These are phyloP conservation scores for Chironomus striatipennis DNA, from an alignment of 1,140 invertebrate genomes.

Conservation along the genomic window DNA sequence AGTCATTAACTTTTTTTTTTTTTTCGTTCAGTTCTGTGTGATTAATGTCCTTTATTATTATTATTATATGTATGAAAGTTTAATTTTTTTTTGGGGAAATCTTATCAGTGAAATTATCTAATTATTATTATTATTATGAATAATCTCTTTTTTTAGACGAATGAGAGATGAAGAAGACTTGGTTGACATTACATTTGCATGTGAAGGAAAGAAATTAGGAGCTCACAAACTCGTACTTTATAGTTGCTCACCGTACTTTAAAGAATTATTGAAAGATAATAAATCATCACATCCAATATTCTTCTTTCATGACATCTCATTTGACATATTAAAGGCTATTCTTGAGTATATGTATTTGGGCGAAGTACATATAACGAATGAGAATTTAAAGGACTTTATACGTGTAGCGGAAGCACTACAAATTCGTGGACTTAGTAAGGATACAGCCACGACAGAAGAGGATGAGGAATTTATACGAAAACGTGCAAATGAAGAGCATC, in stretches of 20 bases:
- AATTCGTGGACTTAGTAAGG: slow-evolving; percentile 67
- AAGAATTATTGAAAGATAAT: slow-evolving; percentile 58
- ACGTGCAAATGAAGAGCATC: background rate
- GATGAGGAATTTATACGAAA: background rate
- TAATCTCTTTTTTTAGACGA: background rate
- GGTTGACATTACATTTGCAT: slow-evolving; percentile 65
- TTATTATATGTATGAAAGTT: background rate
- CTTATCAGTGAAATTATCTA: background rate
- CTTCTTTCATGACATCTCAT: slow-evolving; percentile 68
- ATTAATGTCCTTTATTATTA: slow-evolving; percentile 15
- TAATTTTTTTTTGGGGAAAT: too few relatives aligned
- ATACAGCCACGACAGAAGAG: slow-evolving; percentile 32
- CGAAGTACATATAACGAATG: slow-evolving; percentile 74
- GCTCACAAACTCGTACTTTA: slow-evolving; percentile 64
- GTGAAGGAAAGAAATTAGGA: slow-evolving; percentile 55
- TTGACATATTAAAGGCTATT: slow-evolving; percentile 65
- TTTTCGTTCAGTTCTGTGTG: slow-evolving; percentile 40
- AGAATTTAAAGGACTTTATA: slow-evolving; percentile 66
- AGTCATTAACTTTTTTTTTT: slow-evolving; percentile 48
- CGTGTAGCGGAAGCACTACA: slow-evolving; percentile 73
- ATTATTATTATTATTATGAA: background rate
- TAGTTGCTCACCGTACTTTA: slow-evolving; percentile 62
- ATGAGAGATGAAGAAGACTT: slow-evolving; percentile 52
- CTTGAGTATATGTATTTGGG: slow-evolving; percentile 79
- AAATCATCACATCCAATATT: slow-evolving; percentile 58